These are phyloP conservation scores for Helogale parvula DNA, from an alignment of 2,113 vertebrate genomes.

Conservation along the genomic window DNA sequence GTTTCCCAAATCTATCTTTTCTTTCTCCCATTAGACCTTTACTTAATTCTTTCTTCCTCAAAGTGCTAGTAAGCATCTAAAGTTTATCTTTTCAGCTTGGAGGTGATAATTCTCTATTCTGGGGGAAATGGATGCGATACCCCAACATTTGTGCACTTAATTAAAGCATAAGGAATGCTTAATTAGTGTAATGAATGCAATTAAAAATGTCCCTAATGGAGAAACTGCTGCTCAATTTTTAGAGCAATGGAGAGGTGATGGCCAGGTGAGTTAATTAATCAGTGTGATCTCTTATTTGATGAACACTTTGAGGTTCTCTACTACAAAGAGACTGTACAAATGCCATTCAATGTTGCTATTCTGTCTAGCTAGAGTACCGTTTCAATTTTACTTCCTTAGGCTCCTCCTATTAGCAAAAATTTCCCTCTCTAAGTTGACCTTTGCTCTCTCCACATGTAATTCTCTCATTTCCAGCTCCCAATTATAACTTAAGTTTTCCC, in stretches of 20 bases:
- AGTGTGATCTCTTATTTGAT: constrained; percentile 59
- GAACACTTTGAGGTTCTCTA: constrained; percentile 49
- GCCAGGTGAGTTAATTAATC: constrained; percentile 74
- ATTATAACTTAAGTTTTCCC: background rate
- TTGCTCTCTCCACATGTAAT: background rate
- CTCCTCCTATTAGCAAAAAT: background rate
- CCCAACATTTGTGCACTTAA: constrained; percentile 61
- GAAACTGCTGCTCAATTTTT: constrained; percentile 62
- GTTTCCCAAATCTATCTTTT: background rate
- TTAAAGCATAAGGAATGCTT: constrained; percentile 70
- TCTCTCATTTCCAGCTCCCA: background rate
- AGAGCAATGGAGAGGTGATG: constrained; percentile 44
- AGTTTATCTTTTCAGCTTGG: background rate
- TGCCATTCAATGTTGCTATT: background rate
- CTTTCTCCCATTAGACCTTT: background rate
- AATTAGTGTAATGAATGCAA: constrained; percentile 73
- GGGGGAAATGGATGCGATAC: background rate
- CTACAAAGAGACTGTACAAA: constrained; percentile 6
- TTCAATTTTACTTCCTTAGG: background rate
- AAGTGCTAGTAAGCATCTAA: background rate
- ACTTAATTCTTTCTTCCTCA: constrained; percentile 19
- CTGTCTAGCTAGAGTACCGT: background rate
- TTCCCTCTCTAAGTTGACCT: constrained; percentile 27
- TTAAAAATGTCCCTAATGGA: constrained; percentile 59
- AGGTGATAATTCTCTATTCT: constrained; percentile 42